Evolutionary conservation across 2,888 invertebrate species (phyloP), one percentile per base, ranked within the genome.

Genomic region (Palloptera scutellata): DNA sequence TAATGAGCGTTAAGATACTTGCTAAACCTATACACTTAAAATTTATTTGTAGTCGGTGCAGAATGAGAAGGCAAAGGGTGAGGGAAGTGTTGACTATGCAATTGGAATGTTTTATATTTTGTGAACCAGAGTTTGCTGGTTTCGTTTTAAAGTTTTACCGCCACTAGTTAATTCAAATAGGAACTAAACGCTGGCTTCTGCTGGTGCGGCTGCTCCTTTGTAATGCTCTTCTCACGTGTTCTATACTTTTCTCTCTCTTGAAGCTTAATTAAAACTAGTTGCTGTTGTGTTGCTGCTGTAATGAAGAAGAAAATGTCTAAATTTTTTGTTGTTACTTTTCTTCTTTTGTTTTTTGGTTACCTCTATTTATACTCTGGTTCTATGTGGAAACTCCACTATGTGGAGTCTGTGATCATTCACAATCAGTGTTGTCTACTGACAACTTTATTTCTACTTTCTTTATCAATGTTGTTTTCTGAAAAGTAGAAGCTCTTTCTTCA

Each of bases 371-470:
- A n/a, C n/a, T n/a, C n/a, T n/a, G n/a, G n/a, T n/a, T n/a, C n/a
- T n/a, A n/a, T n/a, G n/a, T n/a, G n/a, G n/a, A n/a, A n/a, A n/a
- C n/a, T n/a, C n/a, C n/a, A n/a, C n/a, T n/a, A n/a, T n/a, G n/a
- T n/a, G n/a, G n/a, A n/a, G n/a, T 19, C 57, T 61, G 58, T 58
- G 62, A 67, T 70, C 70, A 70, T 62, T 65, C 69, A 70, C 70
- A 69, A 69, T 70, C 67, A 69, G 64, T 43, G 54, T 19, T 42
- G 55, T 66, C 19, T 65, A 58, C 59, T 66, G 62, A 59, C 66
- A 61, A 51, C 40, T 60, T 60, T 66, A 55, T 66, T 63, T 67
- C 48, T 55, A 40, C 60, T n/a, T 61, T 30, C 20, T 19, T 43
- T 55, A 13, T 30, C 40, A 48, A 30, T 20, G 11, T 30, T 20